Evolutionary conservation across 2,797 vertebrate genomes (phyloP), one percentile per base, ranked within the genome.

Genomic region (Rhinoraja longicauda): DNA sequence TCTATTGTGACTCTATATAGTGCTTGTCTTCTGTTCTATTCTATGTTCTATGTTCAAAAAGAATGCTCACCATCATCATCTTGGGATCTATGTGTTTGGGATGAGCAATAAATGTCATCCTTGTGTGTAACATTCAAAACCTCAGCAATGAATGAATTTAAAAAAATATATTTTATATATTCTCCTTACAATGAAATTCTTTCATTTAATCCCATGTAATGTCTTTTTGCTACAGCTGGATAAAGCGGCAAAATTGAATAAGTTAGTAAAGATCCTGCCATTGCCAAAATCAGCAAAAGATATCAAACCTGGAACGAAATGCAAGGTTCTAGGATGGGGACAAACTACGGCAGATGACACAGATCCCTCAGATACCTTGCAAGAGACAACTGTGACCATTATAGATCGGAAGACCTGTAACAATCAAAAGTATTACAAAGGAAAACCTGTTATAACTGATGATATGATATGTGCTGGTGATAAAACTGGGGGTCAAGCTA

Each of bases 181-280:
- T 32, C 75, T 77, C 59, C 57, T n/a, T 86, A 57, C 1, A 26
- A 19, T 15, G 32, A 86, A n/a, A 45, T 21, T 67, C 53, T 10
- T 36, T n/a, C 10, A 9, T 92, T 76, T 1, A 93, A 67, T 93
- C 59, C 59, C 10, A 92, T 93, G 36, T 91, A 93, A 32, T 92
- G 1, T 93, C 94, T 94, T 81, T 76, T 64, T 94, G n/a, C 75
- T 92, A 94, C 93, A 81, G 93, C 94, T 95, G 93, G 93, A 93
- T 82, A 29, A 21, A 10, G 4, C 90, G 7, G 93, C 92, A 70
- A 17, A 93, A 81, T 29, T 93, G 93, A 93, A 94, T 32, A 81
- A 93, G 0, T 7, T 93, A 13, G 26, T 94, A 92, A 5, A 57
- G 81, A 70, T 93, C 93, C 93, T 94, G 39, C 17, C 70, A 73